These are phyloP conservation scores for Paragorgia papillata DNA, from an alignment of 92 coral and sea anemone genomes.

Conservation along the genomic window DNA sequence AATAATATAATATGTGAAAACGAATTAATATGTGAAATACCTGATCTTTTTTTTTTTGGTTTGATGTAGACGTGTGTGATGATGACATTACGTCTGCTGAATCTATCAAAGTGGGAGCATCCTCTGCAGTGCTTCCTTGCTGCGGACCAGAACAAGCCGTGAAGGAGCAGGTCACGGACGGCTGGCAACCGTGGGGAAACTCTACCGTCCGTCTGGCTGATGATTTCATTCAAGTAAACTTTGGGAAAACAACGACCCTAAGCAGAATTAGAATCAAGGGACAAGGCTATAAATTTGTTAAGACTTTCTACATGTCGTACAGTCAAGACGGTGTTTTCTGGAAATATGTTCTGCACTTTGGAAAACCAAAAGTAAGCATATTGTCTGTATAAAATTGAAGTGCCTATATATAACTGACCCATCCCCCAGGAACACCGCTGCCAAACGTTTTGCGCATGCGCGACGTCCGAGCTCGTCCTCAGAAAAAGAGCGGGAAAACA, in stretches of 20 bases:
- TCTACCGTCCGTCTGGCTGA: not conserved
- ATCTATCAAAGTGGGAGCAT: no score
- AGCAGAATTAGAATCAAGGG: not conserved
- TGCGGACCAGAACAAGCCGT: not conserved
- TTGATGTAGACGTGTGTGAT: not conserved
- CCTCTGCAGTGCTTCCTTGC: not conserved
- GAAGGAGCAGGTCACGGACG: not conserved
- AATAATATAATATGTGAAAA: no score
- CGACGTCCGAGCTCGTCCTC: no score
- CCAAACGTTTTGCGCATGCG: no score
- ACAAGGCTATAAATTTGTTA: not conserved
- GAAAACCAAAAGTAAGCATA: conserved; percentile 6
- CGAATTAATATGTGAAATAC: no score
- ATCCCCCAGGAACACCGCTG: no score
- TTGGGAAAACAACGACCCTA: not conserved
- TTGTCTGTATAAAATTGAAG: no score
- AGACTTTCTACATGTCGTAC: not conserved
- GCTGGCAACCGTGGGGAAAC: conserved; percentile 1
- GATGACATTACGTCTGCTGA: not conserved
- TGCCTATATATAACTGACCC: no score
- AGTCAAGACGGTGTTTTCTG: conserved; percentile 16
- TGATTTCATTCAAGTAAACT: not conserved
- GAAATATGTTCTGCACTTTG: not conserved
- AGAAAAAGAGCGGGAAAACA: no score
- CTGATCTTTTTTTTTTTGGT: no score